A percentile compares a stretch with the other conserved stretches of the same genome.
These are phyloP conservation scores for Columba janthina DNA, from an alignment of 2,113 vertebrate genomes.

Conservation along the genomic window DNA sequence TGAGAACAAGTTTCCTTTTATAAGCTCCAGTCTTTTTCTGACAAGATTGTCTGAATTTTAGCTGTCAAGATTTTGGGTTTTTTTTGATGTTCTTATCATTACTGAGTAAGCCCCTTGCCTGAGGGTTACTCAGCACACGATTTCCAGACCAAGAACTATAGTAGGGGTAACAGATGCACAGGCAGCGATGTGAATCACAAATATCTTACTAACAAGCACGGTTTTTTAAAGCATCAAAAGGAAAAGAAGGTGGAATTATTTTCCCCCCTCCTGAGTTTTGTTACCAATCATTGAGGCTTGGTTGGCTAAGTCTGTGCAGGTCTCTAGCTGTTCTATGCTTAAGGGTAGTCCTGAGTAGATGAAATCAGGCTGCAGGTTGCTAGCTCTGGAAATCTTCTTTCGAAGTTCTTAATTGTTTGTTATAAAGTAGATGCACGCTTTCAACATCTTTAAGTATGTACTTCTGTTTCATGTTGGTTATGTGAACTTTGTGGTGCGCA, in stretches of 20 bases:
- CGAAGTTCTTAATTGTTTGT: neutral
- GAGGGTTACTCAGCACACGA: neutral
- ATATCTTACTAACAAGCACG: neutral
- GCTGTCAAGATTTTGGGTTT: neutral
- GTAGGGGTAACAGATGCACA: neutral
- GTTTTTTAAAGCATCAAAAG: neutral
- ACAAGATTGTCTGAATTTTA: neutral
- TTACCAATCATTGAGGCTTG: neutral
- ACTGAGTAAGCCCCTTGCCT: neutral
- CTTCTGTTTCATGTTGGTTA: neutral
- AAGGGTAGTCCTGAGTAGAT: neutral
- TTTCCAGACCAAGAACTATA: neutral
- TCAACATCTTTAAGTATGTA: neutral
- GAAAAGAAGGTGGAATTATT: neutral
- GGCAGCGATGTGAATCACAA: neutral
- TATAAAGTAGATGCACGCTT: neutral
- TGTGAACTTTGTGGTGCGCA: rapidly evolving
- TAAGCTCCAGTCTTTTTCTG: neutral
- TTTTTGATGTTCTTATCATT: neutral
- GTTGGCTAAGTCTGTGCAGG: neutral
- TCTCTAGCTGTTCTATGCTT: neutral
- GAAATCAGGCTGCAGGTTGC: neutral
- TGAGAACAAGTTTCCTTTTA: neutral
- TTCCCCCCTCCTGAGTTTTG: rapidly evolving
- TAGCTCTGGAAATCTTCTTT: neutral